A percentile compares a stretch with the other conserved stretches of the same genome.
These are phyloP conservation scores for Enchytraeus crypticus DNA, from an alignment of 2,888 invertebrate species.

Conservation along the genomic window DNA sequence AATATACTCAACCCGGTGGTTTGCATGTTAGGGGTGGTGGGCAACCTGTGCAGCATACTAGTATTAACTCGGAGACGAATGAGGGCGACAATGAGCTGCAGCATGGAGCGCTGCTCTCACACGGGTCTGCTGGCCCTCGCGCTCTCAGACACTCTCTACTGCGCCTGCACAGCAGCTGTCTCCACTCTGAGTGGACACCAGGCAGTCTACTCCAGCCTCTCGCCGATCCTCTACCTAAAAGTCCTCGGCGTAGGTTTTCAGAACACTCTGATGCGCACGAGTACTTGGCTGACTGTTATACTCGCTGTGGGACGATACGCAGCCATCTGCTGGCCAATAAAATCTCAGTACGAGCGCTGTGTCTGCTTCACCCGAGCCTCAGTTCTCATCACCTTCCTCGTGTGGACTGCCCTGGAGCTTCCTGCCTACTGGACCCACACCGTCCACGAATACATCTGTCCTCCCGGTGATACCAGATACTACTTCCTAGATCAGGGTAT, in stretches of 20 bases:
- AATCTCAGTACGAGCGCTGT: slow-evolving; percentile 39
- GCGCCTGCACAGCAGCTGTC: slow-evolving; percentile 37
- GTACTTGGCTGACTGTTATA: slow-evolving; percentile 44
- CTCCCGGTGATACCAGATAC: background rate
- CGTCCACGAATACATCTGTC: slow-evolving; percentile 6
- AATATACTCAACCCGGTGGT: slow-evolving; percentile 34
- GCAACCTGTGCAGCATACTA: slow-evolving; percentile 39
- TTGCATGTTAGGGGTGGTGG: slow-evolving; percentile 38
- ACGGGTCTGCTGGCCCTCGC: slow-evolving; percentile 42
- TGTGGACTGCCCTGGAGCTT: slow-evolving; percentile 15
- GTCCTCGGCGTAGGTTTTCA: slow-evolving; percentile 33
- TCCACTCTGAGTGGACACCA: slow-evolving; percentile 29
- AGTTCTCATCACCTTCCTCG: slow-evolving; percentile 26
- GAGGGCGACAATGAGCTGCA: slow-evolving; percentile 36
- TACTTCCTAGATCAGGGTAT: slow-evolving; percentile 18
- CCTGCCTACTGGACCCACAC: slow-evolving; percentile 17
- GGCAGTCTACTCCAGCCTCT: background rate
- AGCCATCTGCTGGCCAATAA: slow-evolving; percentile 46
- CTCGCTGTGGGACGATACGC: slow-evolving; percentile 45
- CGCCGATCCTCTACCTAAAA: slow-evolving; percentile 17
- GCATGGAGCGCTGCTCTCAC: slow-evolving; percentile 44
- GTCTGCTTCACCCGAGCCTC: slow-evolving; percentile 35
- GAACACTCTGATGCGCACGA: slow-evolving; percentile 42
- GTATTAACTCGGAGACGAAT: slow-evolving; percentile 40
- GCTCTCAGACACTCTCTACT: slow-evolving; percentile 43